Evolutionary conservation across 2,888 invertebrate genomes (phyloP), one percentile per base, ranked within the genome.

Genomic region (Lycia hirtaria): DNA sequence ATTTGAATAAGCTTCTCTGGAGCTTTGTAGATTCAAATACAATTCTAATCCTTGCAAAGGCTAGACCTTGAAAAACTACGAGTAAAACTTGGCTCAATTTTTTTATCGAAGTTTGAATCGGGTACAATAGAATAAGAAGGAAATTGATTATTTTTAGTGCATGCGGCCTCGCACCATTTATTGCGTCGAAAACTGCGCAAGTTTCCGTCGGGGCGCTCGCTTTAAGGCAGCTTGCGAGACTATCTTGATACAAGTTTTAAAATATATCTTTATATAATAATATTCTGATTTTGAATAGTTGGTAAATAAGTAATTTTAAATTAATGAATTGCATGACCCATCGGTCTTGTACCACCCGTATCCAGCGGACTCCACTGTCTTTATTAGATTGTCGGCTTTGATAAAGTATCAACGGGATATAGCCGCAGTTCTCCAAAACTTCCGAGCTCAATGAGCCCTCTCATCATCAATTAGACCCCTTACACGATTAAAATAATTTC

Each of bases 201-300:
- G 83, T 88, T 88, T 87, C 81, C 74, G 75, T 73, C 75, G 69
- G 68, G 75, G 79, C 71, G 79, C 73, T 75, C 78, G 79, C 73
- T 75, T 78, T 72, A 76, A 79, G 80, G 78, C 75, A 67, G 76
- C 69, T 72, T 75, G 68, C 65, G 76, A 80, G 80, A 85, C 83
- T 81, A 79, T 84, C 85, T 82, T 85, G 83, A 83, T 84, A 83
- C 81, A 86, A 88, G 83, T 88, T 88, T 85, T 83, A 81, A 86
- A 87, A 83, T 74, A 81, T 72, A 76, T 73, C 70, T 68, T 73
- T 76, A 73, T 79, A 66, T 67, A n/a, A n/a, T n/a, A n/a, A 68
- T 60, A 41, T 50, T 17, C 17, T n/a, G 48, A 40, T 17, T 56
- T 43, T 37, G 26, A 54, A 57, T 51, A 56, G 56, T 61, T 43